Conservation (phyloP, 2,113 vertebrate species). For the Ictalurus punctatus region DNA sequence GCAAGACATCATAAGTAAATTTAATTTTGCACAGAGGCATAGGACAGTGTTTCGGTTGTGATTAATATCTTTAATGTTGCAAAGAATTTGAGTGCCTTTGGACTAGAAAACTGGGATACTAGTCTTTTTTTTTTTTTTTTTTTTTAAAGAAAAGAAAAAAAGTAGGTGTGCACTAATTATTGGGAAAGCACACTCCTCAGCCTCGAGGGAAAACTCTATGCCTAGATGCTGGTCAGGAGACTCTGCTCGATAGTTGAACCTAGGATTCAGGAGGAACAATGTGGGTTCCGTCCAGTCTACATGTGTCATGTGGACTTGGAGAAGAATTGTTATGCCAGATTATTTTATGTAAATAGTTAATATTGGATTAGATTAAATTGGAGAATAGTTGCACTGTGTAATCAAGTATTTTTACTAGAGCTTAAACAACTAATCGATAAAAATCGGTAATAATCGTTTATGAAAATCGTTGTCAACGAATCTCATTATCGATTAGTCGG, state of each 20-base stretch:
- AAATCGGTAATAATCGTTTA: no score
- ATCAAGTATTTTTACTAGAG: not conserved
- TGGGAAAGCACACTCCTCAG: not conserved
- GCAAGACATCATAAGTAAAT: not conserved
- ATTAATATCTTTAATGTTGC: not conserved
- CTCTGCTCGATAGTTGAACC: not conserved
- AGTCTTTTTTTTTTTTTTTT: not conserved
- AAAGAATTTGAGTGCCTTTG: not conserved
- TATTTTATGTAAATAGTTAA: not conserved
- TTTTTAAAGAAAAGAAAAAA: not conserved
- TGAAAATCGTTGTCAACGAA: no score
- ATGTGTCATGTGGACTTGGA: not conserved
- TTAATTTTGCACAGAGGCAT: not conserved
- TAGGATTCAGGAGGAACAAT: not conserved
- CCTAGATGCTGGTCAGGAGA: not conserved
- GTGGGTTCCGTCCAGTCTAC: not conserved
- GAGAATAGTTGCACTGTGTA: not conserved
- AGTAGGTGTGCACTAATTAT: not conserved
- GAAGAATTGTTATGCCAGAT: not conserved
- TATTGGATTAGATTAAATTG: not conserved
- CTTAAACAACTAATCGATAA: no score
- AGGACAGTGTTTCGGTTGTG: not conserved
- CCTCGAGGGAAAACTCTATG: not conserved
- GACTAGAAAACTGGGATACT: not conserved
- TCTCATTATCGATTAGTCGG: no score